Conservation (phyloP, 2,888 invertebrate genomes). For the Drosophila dives region DNA sequence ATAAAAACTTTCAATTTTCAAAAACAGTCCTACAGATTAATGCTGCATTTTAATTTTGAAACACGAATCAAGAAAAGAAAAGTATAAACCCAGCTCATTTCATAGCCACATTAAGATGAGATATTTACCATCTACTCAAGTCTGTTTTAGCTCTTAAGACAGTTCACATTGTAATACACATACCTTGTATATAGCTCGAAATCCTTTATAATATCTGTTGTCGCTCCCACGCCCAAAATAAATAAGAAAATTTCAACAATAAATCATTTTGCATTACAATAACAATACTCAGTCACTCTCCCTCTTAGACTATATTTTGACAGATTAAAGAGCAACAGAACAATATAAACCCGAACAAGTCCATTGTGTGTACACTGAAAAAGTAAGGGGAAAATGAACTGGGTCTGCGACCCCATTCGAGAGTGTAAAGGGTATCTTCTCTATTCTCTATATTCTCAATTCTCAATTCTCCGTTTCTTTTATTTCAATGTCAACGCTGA, state of each 20-base stretch:
- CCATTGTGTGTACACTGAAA: slow-evolving; percentile 21
- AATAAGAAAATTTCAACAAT: slow-evolving; percentile 46
- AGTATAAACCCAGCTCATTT: background rate
- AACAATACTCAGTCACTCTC: slow-evolving; percentile 22
- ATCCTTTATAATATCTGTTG: slow-evolving; percentile 33
- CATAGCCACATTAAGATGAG: background rate
- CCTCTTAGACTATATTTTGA: slow-evolving; percentile 74
- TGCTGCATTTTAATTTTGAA: background rate
- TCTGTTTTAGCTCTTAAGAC: background rate
- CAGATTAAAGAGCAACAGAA: slow-evolving; percentile 72
- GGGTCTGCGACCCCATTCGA: slow-evolving; percentile 32
- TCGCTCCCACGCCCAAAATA: slow-evolving; percentile 63
- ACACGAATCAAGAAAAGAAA: background rate
- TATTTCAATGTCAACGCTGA: slow-evolving; percentile 75
- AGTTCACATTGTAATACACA: slow-evolving; percentile 2
- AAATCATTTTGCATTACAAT: slow-evolving; percentile 76
- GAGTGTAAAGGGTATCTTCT: slow-evolving; percentile 20
- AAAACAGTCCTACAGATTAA: background rate
- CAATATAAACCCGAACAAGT: slow-evolving; percentile 40
- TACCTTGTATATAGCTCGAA: slow-evolving; percentile 1
- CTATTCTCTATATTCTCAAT: background rate
- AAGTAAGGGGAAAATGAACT: slow-evolving; percentile 20
- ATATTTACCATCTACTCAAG: background rate
- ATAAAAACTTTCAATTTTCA: background rate
- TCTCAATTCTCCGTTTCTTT: slow-evolving; percentile 19